These are phyloP conservation scores for Chelon auratus DNA, from an alignment of 2,797 vertebrate genomes.

Conservation along the genomic window DNA sequence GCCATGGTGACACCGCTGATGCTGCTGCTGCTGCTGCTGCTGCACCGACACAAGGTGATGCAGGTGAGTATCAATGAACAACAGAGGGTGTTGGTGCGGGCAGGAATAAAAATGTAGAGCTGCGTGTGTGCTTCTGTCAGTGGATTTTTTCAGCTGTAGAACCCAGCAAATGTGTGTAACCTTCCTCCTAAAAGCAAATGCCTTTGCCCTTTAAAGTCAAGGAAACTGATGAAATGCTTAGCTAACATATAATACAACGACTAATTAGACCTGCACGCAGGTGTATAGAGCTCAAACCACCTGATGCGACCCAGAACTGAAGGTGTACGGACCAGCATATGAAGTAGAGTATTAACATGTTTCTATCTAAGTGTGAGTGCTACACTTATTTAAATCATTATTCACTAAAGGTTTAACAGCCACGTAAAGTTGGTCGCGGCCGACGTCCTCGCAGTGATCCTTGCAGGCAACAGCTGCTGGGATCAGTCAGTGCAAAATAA, in stretches of 20 bases:
- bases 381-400: not conserved
- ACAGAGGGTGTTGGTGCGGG: constrained; percentile 2
- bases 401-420: not conserved
- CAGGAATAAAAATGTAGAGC: not conserved
- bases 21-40: constrained; percentile 19
- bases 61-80: constrained; percentile 18
- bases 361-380: not conserved
- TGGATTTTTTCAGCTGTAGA: not conserved
- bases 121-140: not conserved
- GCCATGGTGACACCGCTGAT: constrained; percentile 47
- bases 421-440: not conserved
- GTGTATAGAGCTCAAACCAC: not conserved
- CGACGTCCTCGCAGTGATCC: not conserved
- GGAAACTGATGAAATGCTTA: not conserved
- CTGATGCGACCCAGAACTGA: not conserved
- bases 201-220: too few relatives aligned
- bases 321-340: not conserved
- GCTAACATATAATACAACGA: not conserved
- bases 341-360: not conserved
- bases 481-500: not conserved
- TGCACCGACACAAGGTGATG: constrained; percentile 29
- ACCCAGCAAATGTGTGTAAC: too few relatives aligned
- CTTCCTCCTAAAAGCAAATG: too few relatives aligned
- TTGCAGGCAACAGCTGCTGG: not conserved
- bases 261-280: not conserved